Base-by-base conservation (phyloP, 2,888 invertebrate genomes). In the Eupithecia subfuscata region DNA sequence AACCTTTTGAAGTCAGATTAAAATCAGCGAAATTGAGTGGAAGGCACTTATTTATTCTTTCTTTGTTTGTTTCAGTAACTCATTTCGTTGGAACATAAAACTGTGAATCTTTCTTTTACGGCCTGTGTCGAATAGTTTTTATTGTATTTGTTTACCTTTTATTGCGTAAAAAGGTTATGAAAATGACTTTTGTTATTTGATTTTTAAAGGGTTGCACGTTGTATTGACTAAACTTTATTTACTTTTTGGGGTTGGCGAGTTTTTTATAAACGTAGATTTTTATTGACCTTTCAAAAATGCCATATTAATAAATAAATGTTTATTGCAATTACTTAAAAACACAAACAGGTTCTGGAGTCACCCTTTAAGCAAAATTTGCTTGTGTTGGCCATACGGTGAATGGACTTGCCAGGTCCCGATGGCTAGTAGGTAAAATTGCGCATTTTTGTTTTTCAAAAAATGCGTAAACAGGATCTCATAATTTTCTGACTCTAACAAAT, bases 71-170 rank as follows among this genome's bases (percentile, higher is more conserved):
- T 68, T 48, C 71, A 65, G 68, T 67, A 72, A 71, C 74, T 76
- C 74, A 76, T 74, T 70, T 74, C 45, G 71, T 67, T 69, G 25
- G 48, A n/a, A n/a, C 48, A 71, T 77, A 67, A 74, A 70, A 77
- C 65, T 70, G 67, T 63, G 67, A 72, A 45, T 71, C 73, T 74
- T 60, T 60, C 34, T 71, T 65, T 72, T 70, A 77, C 43, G 37
- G 63, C 69, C 56, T 30, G 52, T 45, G 70, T 69, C 64, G 69
- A 77, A 74, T 72, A 77, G 77, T 77, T 77, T 75, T 74, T 74
- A 77, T 72, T 74, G 71, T 48, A 34, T 72, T 72, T 72, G 64
- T 72, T 67, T 69, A 73, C 73, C 70, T 71, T 73, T 71, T 65
- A 73, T 65, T 22, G 67, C 65, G 16, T 52, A 56, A 25, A 37